These are phyloP conservation scores for Enteromius viviparus DNA, from an alignment of 2,797 vertebrate species.

Conservation along the genomic window DNA sequence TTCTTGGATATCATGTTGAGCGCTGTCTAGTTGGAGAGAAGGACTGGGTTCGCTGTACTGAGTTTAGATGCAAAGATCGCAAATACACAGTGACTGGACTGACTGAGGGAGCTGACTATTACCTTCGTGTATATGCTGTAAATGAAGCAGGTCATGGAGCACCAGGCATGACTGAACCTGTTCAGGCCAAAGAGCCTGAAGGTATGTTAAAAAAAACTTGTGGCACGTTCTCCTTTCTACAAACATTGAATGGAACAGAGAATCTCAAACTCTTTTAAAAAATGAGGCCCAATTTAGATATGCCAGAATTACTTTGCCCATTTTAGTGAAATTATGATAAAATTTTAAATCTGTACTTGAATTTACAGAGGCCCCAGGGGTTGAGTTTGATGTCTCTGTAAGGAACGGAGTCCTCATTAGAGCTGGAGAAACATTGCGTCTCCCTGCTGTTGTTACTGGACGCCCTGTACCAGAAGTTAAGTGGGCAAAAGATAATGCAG, in stretches of 20 bases:
- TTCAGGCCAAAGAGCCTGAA: conserved; percentile 91
- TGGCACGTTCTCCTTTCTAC: neutral
- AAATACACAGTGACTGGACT: conserved; percentile 89
- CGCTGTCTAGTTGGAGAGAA: conserved; percentile 82
- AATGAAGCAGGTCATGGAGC: conserved; percentile 92
- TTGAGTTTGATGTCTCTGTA: conserved; percentile 88
- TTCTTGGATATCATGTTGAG: conserved; percentile 93
- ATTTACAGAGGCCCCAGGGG: conserved; percentile 84
- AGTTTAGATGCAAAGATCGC: conserved; percentile 88
- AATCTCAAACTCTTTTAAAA: neutral
- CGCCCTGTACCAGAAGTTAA: conserved; percentile 88
- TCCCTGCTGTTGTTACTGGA: conserved; percentile 90
- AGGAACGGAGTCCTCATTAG: conserved; percentile 89
- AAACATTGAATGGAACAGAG: neutral
- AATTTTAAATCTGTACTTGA: conserved; percentile 42
- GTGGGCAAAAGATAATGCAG: conserved; percentile 88
- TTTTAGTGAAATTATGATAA: neutral
- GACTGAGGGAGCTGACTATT: conserved; percentile 93
- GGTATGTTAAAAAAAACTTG: conserved; percentile 73
- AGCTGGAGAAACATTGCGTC: conserved; percentile 87
- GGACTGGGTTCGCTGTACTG: conserved; percentile 94
- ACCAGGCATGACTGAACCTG: conserved; percentile 89
- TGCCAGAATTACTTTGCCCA: neutral
- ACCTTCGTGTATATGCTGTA: conserved; percentile 90
- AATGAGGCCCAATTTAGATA: neutral